phyloP scores from a whole-genome alignment of 2,888 invertebrate species.

The Resseliella maxima region DNA sequence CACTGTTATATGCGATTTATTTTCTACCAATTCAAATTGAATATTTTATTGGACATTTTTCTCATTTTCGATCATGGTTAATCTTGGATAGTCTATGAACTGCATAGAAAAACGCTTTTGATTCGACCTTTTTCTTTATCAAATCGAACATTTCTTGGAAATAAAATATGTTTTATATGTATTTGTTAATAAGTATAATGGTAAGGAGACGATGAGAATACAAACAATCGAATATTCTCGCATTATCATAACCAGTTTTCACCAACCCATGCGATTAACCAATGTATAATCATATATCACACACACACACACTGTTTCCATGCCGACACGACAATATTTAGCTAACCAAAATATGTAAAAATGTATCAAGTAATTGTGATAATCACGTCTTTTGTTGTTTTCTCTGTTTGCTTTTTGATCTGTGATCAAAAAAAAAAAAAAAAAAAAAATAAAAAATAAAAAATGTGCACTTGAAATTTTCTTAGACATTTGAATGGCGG shows the following conservation, averaged over 20 bases:
- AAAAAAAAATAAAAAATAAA: too few relatives aligned
- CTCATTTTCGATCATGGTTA: neutral
- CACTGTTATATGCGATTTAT: neutral
- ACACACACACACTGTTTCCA: neutral
- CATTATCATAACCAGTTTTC: conserved; percentile 22
- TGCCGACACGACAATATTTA: neutral
- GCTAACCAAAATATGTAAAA: neutral
- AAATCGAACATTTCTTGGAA: too few relatives aligned
- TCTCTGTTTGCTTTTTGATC: too few relatives aligned
- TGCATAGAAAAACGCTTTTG: neutral
- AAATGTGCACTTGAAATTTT: too few relatives aligned
- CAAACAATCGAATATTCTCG: neutral
- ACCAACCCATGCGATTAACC: neutral
- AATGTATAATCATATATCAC: neutral
- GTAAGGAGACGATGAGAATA: too few relatives aligned
- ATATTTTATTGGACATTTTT: neutral
- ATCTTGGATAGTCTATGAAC: neutral
- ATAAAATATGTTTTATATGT: too few relatives aligned
- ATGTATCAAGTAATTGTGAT: neutral
- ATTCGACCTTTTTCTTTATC: neutral
- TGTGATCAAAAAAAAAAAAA: too few relatives aligned
- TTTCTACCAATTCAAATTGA: too few relatives aligned
- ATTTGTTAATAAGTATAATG: too few relatives aligned
- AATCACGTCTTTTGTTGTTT: neutral
- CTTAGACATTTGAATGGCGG: neutral